Evolutionary conservation across 2,113 vertebrate genomes (phyloP).

Genomic region (Nasalis larvatus): DNA sequence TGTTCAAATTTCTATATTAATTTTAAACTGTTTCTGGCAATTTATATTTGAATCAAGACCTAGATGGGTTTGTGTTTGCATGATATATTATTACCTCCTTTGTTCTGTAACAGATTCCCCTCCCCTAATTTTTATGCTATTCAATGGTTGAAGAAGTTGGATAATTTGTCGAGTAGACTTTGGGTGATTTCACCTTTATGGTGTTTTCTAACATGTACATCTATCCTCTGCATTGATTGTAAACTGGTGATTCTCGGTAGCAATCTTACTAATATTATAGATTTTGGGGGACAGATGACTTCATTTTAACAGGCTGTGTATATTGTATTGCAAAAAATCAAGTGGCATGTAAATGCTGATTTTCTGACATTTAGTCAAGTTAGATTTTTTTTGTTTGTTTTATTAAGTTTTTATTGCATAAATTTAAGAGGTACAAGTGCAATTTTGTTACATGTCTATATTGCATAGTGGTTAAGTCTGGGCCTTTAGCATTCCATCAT

Average conservation of each 20-base stretch:
- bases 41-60: neutral
- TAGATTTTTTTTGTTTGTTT: neutral
- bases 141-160: neutral
- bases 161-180: neutral
- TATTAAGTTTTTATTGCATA: neutral
- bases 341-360: neutral
- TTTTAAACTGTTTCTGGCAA: neutral
- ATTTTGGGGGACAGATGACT: neutral
- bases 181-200: neutral
- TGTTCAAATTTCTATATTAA: neutral
- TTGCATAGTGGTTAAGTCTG: neutral
- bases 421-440: neutral
- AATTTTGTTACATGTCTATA: neutral
- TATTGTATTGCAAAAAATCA: neutral
- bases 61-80: neutral
- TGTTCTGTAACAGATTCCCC: neutral
- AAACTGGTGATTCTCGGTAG: neutral
- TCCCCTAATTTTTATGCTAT: neutral
- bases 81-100: neutral
- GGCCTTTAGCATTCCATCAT: neutral
- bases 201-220: neutral
- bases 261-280: neutral
- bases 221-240: neutral
- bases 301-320: neutral
- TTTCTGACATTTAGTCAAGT: neutral